Percentiles rank a stretch among this genome's conserved stretches.
Evolutionary conservation across 92 coral and sea anemone genomes (phyloP).

Genomic region (Porites divaricata): DNA sequence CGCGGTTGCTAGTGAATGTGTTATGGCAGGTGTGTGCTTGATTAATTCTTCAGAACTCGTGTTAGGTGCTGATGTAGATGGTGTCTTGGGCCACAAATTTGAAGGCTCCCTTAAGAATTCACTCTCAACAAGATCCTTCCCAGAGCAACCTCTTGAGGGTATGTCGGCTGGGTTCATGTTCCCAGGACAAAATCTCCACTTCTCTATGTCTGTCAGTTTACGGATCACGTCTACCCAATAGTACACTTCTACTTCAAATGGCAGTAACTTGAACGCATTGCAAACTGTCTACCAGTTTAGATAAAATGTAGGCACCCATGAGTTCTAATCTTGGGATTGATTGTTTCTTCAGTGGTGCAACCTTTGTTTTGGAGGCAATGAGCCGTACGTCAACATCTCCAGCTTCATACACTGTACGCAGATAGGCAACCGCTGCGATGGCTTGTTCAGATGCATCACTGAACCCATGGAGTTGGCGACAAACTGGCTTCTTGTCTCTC

Average conservation of each 20-base stretch:
- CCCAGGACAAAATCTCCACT: constrained; percentile 60
- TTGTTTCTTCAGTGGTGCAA: no score
- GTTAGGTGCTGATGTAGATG: neutral
- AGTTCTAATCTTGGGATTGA: no score
- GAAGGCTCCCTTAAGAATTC: neutral
- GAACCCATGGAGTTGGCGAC: constrained; percentile 13
- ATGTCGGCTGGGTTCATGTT: constrained; percentile 44
- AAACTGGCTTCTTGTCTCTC: constrained; percentile 1
- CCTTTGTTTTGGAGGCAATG: no score
- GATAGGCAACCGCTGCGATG: constrained; percentile 1
- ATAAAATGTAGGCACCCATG: constrained; percentile 31
- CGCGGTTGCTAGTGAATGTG: neutral
- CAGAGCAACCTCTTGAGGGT: constrained; percentile 55
- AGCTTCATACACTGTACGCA: constrained; percentile 1
- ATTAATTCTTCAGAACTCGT: neutral
- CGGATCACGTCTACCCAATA: constrained; percentile 57
- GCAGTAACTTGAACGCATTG: constrained; percentile 5
- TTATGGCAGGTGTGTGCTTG: neutral
- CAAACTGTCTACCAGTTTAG: constrained; percentile 29
- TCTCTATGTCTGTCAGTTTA: constrained; percentile 27
- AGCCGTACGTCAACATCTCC: constrained; percentile 3
- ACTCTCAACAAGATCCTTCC: constrained; percentile 19
- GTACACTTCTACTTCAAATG: constrained; percentile 8
- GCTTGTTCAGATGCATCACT: constrained; percentile 1
- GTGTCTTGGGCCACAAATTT: neutral